A percentile compares a stretch with the other conserved stretches of the same genome.
phyloP scores from a whole-genome alignment of 1,140 invertebrate species.

The Diabrotica undecimpunctata region DNA sequence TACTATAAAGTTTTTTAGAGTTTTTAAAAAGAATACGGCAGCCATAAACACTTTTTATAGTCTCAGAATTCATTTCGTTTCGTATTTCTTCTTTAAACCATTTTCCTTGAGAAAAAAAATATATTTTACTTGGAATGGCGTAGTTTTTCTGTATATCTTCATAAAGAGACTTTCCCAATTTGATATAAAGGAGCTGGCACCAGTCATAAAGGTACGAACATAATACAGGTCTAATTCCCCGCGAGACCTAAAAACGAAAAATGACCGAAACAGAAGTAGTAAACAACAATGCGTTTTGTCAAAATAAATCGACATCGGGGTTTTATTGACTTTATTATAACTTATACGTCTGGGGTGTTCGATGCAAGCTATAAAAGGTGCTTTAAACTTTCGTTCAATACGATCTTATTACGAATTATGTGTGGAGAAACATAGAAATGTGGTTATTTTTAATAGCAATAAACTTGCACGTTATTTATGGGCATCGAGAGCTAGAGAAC shows the following conservation, averaged over 20 bases:
- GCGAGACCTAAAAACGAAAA: not conserved
- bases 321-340: slow-evolving; percentile 1
- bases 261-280: not conserved
- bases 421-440: not conserved
- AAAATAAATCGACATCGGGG: not conserved
- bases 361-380: not conserved
- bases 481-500: no score
- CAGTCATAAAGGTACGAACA: not conserved
- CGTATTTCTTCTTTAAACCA: no score
- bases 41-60: not conserved
- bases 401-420: not conserved
- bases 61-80: no score
- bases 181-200: not conserved
- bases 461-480: no score
- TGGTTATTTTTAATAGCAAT: not conserved
- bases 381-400: not conserved
- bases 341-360: not conserved
- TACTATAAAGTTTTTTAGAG: not conserved
- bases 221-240: not conserved
- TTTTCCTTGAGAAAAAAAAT: no score
- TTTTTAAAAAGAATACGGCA: not conserved
- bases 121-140: no score
- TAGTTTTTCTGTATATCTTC: not conserved
- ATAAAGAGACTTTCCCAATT: not conserved
- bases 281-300: slow-evolving; percentile 2